These are phyloP conservation scores for Myanophis thanlyinensis DNA, from an alignment of 2,113 vertebrate species.

Conservation along the genomic window DNA sequence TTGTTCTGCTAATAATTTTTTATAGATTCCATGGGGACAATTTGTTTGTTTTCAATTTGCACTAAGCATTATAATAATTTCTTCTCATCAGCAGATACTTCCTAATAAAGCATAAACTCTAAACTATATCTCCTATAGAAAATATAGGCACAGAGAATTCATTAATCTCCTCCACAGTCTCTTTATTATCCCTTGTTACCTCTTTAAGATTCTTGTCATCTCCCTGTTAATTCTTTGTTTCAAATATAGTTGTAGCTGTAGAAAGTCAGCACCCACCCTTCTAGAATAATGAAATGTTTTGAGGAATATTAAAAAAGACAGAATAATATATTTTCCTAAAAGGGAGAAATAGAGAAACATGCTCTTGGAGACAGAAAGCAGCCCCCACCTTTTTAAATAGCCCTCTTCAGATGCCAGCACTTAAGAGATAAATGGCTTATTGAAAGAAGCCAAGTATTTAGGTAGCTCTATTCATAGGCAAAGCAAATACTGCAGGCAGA, in stretches of 20 bases:
- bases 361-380: no score
- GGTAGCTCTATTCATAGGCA: no score
- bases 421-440: no score
- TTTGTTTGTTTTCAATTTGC: not conserved
- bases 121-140: not conserved
- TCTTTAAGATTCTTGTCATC: not conserved
- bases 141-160: not conserved
- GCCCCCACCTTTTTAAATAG: no score
- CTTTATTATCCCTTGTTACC: not conserved
- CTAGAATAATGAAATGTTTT: no score
- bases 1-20: not conserved
- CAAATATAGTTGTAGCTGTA: not conserved
- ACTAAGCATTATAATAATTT: not conserved
- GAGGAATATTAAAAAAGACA: no score
- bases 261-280: no score
- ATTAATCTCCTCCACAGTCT: not conserved
- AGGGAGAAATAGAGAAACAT: no score
- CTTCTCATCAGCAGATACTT: not conserved
- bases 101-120: not conserved
- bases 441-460: no score
- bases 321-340: no score
- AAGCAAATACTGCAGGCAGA: no score
- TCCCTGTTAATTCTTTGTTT: not conserved
- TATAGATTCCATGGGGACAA: not conserved
- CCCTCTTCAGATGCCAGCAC: no score